phyloP scores from a whole-genome alignment of 2,113 vertebrate species.

The human (Homo sapiens) region DNA sequence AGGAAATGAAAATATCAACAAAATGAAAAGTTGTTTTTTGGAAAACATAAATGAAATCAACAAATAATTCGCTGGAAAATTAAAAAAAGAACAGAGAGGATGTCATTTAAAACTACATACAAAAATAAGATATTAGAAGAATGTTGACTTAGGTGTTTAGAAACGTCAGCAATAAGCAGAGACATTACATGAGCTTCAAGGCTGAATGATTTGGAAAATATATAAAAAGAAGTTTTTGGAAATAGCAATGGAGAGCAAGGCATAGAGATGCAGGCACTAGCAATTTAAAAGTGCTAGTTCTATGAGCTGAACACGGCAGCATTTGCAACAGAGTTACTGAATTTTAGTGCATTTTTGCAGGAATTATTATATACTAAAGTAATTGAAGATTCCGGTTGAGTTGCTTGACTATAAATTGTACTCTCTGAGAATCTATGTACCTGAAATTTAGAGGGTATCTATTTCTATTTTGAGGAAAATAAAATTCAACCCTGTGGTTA shows the following conservation, averaged over 20 bases:
- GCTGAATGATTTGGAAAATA: background rate
- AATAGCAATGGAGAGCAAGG: background rate
- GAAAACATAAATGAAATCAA: background rate
- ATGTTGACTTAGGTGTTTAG: background rate
- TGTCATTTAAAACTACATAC: background rate
- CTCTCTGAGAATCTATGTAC: background rate
- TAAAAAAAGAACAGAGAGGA: background rate
- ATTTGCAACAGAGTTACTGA: background rate
- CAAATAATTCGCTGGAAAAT: background rate
- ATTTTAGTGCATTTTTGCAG: background rate
- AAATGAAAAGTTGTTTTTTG: background rate
- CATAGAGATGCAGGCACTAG: background rate
- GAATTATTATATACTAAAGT: background rate
- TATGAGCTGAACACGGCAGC: background rate
- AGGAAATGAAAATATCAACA: background rate
- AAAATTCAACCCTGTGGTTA: constrained; percentile 14
- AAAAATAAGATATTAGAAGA: background rate
- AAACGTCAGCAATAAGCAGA: background rate
- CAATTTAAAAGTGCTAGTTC: background rate
- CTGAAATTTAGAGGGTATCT: background rate
- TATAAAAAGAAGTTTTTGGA: background rate
- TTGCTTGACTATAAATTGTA: background rate
- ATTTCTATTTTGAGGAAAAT: constrained; percentile 30
- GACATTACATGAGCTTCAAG: background rate
- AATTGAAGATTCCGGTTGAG: background rate